Evolutionary conservation across 1,140 invertebrate genomes (phyloP), one percentile per base, ranked within the genome.

Genomic region (Dryas iulia): DNA sequence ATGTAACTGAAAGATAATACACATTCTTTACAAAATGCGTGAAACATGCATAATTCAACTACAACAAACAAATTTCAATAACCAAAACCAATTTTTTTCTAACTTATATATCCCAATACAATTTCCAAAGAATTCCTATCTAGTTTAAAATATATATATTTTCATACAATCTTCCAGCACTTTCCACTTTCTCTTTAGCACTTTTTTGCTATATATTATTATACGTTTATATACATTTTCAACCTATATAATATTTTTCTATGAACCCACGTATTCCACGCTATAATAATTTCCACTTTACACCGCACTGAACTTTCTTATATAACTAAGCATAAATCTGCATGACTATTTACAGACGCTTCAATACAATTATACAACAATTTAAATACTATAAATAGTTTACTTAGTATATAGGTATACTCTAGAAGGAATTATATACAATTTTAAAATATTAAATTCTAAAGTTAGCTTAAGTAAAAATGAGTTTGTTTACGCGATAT

Each of bases 241-340:
- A 25, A 26, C 18, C 52, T 63, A 33, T 63, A 56, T 30, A 28
- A 54, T 47, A 62, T 47, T 30, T n/a, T 62, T 62, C 39, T 47
- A 47, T 47, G 39, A 47, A 47, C 39, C 39, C 39, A 47, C 39
- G 3, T 47, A 53, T 30, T 28, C 47, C 61, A 63, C 61, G 61
- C 61, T 63, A 30, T 39, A 14, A 31, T 56, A 12, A 23, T 54
- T 63, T 63, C 39, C 14, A 31, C 52, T 63, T 21, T 33, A 54
- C 61, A 63, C 47, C 28, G 61, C 61, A 63, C 60, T 23, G 11
- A 62, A 61, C 3, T 25, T 47, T 52, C 8, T 31, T 54, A 54
- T 62, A 63, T 54, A 56, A n/a, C 52, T 52, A 54, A 63, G 52
- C 52, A 61, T 33, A 53, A 33, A 54, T 56, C 59, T 63, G 61